Evolutionary conservation across 1,140 invertebrate species (phyloP).

Genomic region (Dryas iulia): DNA sequence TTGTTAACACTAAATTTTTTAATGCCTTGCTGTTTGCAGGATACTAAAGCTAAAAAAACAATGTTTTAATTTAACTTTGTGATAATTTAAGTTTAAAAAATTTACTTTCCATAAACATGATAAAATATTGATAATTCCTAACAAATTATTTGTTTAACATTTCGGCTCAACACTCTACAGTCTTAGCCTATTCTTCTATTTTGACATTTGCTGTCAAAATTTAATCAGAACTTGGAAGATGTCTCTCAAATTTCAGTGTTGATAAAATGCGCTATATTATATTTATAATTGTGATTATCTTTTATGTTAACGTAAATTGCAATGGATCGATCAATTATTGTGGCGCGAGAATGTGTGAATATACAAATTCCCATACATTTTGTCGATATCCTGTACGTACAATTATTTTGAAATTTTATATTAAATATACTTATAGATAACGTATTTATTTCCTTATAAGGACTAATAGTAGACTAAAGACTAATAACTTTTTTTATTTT

Average conservation of each 20-base stretch:
- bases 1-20: too few relatives aligned
- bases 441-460: too few relatives aligned
- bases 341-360: slow-evolving; percentile 54
- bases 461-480: too few relatives aligned
- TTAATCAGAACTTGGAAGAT: neutral
- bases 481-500: too few relatives aligned
- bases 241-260: slow-evolving; percentile 30
- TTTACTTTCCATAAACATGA: too few relatives aligned
- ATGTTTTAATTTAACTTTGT: too few relatives aligned
- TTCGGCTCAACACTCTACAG: neutral
- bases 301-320: neutral
- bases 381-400: slow-evolving; percentile 56
- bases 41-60: too few relatives aligned
- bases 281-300: neutral
- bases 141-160: too few relatives aligned
- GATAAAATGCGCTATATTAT: slow-evolving; percentile 38
- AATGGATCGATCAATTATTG: slow-evolving; percentile 56
- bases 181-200: neutral
- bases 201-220: neutral
- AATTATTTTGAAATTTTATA: neutral
- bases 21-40: too few relatives aligned
- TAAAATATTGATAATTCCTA: too few relatives aligned
- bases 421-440: neutral
- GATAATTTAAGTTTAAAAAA: too few relatives aligned
- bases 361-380: slow-evolving; percentile 57